These are phyloP conservation scores for Mycogona germanica DNA, from an alignment of 2,888 invertebrate genomes.

Conservation along the genomic window DNA sequence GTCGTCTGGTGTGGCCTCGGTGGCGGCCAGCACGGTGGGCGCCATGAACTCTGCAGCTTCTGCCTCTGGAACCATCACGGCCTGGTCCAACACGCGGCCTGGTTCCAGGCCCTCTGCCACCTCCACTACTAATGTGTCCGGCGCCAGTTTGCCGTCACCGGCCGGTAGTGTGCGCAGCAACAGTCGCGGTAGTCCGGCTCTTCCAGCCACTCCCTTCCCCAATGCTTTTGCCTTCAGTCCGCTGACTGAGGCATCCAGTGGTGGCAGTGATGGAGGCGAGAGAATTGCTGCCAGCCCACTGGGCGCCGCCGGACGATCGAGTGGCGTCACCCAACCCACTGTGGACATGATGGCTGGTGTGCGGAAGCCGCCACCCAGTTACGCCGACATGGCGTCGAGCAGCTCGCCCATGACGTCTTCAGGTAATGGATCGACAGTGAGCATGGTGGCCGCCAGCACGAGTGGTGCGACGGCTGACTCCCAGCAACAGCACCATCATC, in stretches of 20 bases:
- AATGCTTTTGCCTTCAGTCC: constrained; percentile 51
- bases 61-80: neutral
- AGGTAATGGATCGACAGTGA: no score
- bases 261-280: constrained; percentile 26
- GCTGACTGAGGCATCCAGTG: constrained; percentile 39
- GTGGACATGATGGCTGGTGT: neutral
- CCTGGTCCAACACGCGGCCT: constrained; percentile 7
- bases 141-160: constrained; percentile 38
- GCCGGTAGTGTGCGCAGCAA: constrained; percentile 29
- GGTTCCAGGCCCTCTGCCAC: constrained; percentile 9
- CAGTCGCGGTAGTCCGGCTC: constrained; percentile 27
- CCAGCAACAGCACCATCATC: neutral
- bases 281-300: neutral
- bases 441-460: neutral
- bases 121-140: constrained; percentile 19
- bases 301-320: neutral
- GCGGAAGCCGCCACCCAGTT: constrained; percentile 12
- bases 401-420: neutral
- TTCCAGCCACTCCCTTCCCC: constrained; percentile 37
- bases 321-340: neutral
- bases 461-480: constrained; percentile 1
- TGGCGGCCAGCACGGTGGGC: neutral
- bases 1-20: neutral
- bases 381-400: constrained; percentile 12
- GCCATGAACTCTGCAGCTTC: neutral